Base-by-base conservation (phyloP, 1,140 invertebrate genomes). In the Mercenaria mercenaria region DNA sequence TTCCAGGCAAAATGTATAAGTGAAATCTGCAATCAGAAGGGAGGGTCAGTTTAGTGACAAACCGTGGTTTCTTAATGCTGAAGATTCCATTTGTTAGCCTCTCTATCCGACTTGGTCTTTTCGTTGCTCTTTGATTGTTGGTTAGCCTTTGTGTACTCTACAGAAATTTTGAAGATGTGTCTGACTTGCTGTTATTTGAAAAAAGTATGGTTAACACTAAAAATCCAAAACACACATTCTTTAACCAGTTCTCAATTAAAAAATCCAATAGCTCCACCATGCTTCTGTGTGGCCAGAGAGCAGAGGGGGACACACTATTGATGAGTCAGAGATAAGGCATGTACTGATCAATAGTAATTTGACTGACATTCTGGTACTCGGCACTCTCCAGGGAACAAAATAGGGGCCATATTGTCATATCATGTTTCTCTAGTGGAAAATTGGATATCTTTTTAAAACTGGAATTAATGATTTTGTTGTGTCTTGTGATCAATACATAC, bases 381-480 rank as follows among this genome's bases (percentile, higher is more conserved):
- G n/a, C 61, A 67, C 11, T 67, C 67, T 39, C 67, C 29, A 72
- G 37, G 67, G 67, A 41, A 39, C 67, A 37, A 41, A 72, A 72
- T 39, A 39, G 67, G 67, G 67, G 34, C 67, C 34, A 39, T 72
- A 39, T 37, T 72, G 67, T 39, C 23, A 29, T 39, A 72, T 72
- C 67, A 72, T 6, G 39, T 72, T 72, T 72, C 67, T 37, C 8
- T 1, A 72, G 67, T 23, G 37, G 67, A 72, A 72, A 72, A 72
- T 72, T 72, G 34, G 67, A 72, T 72, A 72, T 72, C 34, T 72
- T 72, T 72, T 72, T 72, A 39, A 72, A 39, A 20, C 34, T 39
- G 67, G 67, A 72, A 72, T 72, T 39, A 72, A 72, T 72, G 67
- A 39, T 15, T 2, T 18, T 37, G 11, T 15, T 72, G 6, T 15